These are phyloP conservation scores for Acropternis orthonyx DNA, from an alignment of 2,797 vertebrate species.

Conservation along the genomic window DNA sequence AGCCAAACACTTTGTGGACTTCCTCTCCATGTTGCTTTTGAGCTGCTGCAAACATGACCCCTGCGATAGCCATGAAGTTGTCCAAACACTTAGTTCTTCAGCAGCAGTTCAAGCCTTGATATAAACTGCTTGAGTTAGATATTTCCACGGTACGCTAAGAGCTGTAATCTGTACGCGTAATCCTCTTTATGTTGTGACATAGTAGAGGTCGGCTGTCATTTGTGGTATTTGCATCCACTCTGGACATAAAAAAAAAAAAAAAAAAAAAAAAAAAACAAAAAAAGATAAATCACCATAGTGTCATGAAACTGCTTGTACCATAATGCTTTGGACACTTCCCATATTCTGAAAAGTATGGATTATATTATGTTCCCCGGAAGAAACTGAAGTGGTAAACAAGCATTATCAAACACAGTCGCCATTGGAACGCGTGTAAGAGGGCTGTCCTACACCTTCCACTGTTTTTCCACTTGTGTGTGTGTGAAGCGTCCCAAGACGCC, in stretches of 20 bases:
- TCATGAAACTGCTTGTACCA: background rate
- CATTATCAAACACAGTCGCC: background rate
- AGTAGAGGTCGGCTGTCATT: background rate
- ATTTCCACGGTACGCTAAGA: background rate
- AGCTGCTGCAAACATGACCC: background rate
- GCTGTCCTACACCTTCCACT: background rate
- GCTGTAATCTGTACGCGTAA: background rate
- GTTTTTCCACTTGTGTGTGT: fast-evolving
- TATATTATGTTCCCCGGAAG: background rate
- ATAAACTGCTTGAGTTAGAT: background rate
- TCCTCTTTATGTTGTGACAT: background rate
- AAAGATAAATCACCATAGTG: background rate
- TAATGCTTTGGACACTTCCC: background rate
- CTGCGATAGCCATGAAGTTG: background rate
- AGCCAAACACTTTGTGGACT: background rate
- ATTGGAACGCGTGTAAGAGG: fast-evolving
- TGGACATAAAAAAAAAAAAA: background rate
- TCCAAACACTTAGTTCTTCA: background rate
- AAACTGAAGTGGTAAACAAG: background rate
- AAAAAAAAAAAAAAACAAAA: background rate
- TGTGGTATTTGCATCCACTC: background rate
- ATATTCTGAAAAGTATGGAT: background rate
- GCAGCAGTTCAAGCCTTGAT: background rate
- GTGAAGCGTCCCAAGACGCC: fast-evolving
- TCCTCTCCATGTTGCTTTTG: background rate